phyloP scores from a whole-genome alignment of 2,888 invertebrate genomes.

The Orthonychiurus folsomi region DNA sequence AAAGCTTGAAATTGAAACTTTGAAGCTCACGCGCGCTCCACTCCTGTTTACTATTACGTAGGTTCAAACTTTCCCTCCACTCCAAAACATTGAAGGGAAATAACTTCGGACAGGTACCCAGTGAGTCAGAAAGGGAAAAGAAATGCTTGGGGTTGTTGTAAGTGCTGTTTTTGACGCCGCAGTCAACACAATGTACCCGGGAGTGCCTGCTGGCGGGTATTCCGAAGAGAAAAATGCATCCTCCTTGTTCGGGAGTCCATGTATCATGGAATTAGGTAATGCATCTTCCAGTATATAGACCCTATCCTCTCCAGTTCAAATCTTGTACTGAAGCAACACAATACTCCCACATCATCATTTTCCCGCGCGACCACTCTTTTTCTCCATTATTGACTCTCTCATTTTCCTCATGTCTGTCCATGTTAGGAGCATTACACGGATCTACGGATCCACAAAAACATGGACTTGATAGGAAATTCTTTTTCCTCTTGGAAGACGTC shows the following conservation, averaged over 20 bases:
- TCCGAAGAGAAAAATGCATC: not conserved
- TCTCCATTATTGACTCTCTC: not conserved
- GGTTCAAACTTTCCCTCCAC: no score
- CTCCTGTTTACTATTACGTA: no score
- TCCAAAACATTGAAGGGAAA: not conserved
- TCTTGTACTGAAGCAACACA: no score
- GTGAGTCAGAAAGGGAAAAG: not conserved
- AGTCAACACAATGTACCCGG: not conserved
- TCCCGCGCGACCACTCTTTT: not conserved
- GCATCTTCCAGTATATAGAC: not conserved
- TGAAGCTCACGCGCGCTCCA: no score
- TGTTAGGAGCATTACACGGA: no score
- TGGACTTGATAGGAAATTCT: not conserved
- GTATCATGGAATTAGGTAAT: slow-evolving; percentile 1
- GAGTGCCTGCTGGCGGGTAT: no score
- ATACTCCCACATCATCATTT: not conserved
- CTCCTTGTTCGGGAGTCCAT: no score
- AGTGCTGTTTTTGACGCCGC: slow-evolving; percentile 1
- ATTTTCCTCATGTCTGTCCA: not conserved
- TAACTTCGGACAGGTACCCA: not conserved
- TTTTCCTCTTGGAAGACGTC: not conserved
- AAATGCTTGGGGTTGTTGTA: not conserved
- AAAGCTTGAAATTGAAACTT: no score
- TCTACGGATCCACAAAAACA: no score
- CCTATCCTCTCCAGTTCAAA: not conserved